These are phyloP conservation scores for Phenacoccus solenopsis DNA, from an alignment of 1,140 invertebrate species.

Conservation along the genomic window DNA sequence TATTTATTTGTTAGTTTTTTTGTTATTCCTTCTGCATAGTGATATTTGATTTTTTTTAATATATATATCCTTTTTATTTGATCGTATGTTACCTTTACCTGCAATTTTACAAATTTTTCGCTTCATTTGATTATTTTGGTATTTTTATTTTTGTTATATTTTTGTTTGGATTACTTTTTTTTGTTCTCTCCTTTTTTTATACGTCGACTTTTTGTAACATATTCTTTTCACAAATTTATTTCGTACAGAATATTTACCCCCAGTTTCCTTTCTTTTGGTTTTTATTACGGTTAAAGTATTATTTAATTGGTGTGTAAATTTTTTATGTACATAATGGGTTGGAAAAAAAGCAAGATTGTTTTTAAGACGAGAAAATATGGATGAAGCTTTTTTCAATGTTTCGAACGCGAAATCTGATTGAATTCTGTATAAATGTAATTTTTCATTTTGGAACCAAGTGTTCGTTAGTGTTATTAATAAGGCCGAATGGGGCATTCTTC, in stretches of 20 bases:
- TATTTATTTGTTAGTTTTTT: neutral
- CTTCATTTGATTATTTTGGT: slow-evolving; percentile 2
- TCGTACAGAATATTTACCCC: neutral
- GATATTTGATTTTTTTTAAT: neutral
- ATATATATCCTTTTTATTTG: neutral
- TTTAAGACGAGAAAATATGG: too few species aligned
- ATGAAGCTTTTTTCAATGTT: too few species aligned
- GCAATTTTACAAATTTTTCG: neutral
- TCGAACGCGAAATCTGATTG: too few species aligned
- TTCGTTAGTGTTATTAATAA: too few species aligned
- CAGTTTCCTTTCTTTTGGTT: neutral
- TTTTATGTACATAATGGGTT: neutral
- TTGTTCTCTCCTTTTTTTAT: neutral
- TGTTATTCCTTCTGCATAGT: slow-evolving; percentile 1
- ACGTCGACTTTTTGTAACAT: neutral
- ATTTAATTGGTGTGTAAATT: neutral
- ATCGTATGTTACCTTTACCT: neutral
- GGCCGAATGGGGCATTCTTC: too few species aligned
- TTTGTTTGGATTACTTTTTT: neutral
- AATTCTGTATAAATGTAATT: too few species aligned
- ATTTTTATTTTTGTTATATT: neutral
- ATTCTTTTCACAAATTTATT: neutral
- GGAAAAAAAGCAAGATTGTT: too few species aligned
- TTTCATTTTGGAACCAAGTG: too few species aligned
- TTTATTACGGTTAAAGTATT: neutral